phyloP scores from a whole-genome alignment of 2,113 vertebrate species.

The Colossoma macropomum region DNA sequence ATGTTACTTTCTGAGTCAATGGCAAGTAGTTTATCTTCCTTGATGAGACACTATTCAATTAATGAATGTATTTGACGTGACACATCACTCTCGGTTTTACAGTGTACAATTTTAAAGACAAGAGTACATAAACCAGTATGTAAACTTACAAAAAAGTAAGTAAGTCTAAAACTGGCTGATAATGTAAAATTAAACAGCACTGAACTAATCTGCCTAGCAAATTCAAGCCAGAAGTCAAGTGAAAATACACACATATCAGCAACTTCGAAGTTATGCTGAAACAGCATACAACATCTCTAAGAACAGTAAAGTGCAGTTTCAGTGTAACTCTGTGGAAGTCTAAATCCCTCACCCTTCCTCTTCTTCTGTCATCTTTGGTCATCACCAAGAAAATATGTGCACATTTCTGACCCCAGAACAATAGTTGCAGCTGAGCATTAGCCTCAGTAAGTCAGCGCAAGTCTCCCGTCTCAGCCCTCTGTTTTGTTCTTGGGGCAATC shows the following conservation, averaged over 20 bases:
- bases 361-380: not conserved
- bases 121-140: too few species aligned
- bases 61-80: too few species aligned
- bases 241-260: not conserved
- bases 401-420: not conserved
- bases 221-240: not conserved
- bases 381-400: not conserved
- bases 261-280: not conserved
- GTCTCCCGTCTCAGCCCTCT: conserved; percentile 7
- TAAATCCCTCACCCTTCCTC: not conserved
- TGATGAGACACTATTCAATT: too few species aligned
- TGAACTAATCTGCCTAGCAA: not conserved
- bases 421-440: not conserved
- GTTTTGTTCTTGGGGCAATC: conserved; percentile 1
- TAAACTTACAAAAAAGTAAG: too few species aligned
- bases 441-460: not conserved
- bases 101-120: too few species aligned
- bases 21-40: too few species aligned
- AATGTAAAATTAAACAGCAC: not conserved
- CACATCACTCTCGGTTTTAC: too few species aligned
- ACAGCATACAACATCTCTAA: not conserved
- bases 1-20: not conserved
- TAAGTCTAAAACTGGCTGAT: too few species aligned
- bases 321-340: not conserved
- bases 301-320: not conserved